These are phyloP conservation scores for Euschistus heros DNA, from an alignment of 1,140 invertebrate species.

Conservation along the genomic window DNA sequence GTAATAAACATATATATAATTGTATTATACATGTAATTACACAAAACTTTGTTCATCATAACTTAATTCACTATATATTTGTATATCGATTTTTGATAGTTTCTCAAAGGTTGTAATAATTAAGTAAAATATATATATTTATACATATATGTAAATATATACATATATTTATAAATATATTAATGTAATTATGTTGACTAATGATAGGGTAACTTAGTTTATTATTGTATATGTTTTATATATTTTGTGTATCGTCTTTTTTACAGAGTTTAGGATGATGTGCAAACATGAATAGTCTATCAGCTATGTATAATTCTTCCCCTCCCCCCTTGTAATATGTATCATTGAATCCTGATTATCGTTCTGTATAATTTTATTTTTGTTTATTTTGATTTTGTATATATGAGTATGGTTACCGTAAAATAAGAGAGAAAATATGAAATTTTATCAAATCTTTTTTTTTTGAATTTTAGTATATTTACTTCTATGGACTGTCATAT, in stretches of 20 bases:
- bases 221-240: conserved; percentile 3
- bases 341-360: not conserved
- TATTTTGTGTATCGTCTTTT: conserved; percentile 18
- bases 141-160: not conserved
- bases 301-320: not conserved
- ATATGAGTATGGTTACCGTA: conserved; percentile 16
- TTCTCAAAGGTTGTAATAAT: conserved; percentile 24
- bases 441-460: not conserved
- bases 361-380: conserved; percentile 10
- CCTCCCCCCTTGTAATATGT: not conserved
- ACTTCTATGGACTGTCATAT: conserved; percentile 3
- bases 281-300: conserved; percentile 9
- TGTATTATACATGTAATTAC: conserved; percentile 24
- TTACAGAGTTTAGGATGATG: conserved; percentile 7
- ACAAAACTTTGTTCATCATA: conserved; percentile 18
- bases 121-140: conserved; percentile 10
- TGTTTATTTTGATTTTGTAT: conserved; percentile 10
- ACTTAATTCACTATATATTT: conserved; percentile 24
- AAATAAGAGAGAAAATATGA: conserved; percentile 12
- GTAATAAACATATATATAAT: conserved; percentile 18
- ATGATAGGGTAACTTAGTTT: conserved; percentile 17
- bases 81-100: conserved; percentile 26
- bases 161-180: not conserved
- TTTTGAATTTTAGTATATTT: conserved; percentile 1
- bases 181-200: conserved; percentile 16